phyloP scores from a whole-genome alignment of 2,888 invertebrate species.

The Coronaproctus castanopsis region DNA sequence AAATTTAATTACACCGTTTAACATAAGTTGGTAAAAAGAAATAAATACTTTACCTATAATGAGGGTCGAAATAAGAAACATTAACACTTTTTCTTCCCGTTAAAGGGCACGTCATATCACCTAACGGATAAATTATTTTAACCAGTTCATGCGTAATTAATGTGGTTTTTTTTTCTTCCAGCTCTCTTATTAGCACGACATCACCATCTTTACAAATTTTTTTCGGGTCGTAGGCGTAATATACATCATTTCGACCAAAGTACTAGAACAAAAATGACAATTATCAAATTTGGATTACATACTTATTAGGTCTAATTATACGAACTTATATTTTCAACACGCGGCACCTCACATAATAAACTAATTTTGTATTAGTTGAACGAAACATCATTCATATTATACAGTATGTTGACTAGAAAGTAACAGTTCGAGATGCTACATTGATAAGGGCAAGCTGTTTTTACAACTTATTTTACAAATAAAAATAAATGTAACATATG shows the following conservation, averaged over 20 bases:
- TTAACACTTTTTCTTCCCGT: constrained; percentile 58
- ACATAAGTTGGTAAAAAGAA: no score
- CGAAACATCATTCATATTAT: no score
- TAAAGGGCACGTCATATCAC: constrained; percentile 69
- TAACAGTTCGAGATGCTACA: no score
- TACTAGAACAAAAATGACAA: constrained; percentile 36
- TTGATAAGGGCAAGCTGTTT: no score
- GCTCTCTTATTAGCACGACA: constrained; percentile 51
- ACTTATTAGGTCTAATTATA: no score
- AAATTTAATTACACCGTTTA: no score
- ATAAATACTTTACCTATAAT: no score
- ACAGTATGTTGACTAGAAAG: no score
- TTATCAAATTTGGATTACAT: constrained; percentile 5
- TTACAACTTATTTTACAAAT: no score
- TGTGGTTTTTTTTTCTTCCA: constrained; percentile 50
- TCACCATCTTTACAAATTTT: constrained; percentile 63
- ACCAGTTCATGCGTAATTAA: constrained; percentile 59
- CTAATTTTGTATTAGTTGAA: constrained; percentile 1
- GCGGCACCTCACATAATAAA: no score
- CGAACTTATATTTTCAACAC: no score
- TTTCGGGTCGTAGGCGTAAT: constrained; percentile 58
- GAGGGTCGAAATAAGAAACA: constrained; percentile 25
- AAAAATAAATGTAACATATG: no score
- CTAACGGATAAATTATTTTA: constrained; percentile 57
- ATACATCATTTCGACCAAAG: constrained; percentile 47